Base-by-base conservation (phyloP, 2,797 vertebrate genomes). In the Rhynchotus rufescens region DNA sequence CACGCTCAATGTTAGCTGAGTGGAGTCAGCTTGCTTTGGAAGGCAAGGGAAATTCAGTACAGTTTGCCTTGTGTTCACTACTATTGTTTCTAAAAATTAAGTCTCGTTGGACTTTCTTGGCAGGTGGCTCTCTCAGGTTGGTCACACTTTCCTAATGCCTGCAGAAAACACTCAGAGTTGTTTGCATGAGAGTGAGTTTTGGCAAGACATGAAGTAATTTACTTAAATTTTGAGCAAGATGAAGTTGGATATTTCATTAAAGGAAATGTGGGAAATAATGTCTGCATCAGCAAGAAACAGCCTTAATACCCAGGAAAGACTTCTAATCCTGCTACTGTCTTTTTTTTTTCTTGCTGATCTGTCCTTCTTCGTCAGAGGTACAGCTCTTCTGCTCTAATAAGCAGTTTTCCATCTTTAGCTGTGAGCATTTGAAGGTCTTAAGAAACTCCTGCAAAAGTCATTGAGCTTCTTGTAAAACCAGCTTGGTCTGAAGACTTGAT, bases 181-280 rank as follows among this genome's bases (percentile, higher is more conserved):
- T 80, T 47, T 61, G n/a, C 32, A 51, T 15, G 40, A 91, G 73
- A n/a, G 65, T 68, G 32, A 80, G 42, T 19, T 2, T 22, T 75
- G 75, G 61, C 83, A 88, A 88, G 59, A 28, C 26, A 67, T 83
- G 74, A 89, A 93, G 32, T 80, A 34, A 81, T 89, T 73, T 40
- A 36, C 79, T 93, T 34, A 32, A 47, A 40, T 68, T 84, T 75
- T 82, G 66, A 89, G 66, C 28, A 52, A 57, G 73, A 72, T 72
- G 45, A 45, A 93, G n/a, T 34, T 45, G 3, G 2, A n/a, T 42
- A 88, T 92, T 10, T n/a, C 19, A 54, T 83, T 65, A 88, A 14
- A 65, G 73, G 22, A 17, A 77, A 47, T 77, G 68, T 8, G 28
- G 62, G 73, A 94, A 90, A 59, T 22, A 28, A 22, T 84, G 71